Conservation (phyloP, 2,797 vertebrate genomes). For the Morelia viridis region DNA sequence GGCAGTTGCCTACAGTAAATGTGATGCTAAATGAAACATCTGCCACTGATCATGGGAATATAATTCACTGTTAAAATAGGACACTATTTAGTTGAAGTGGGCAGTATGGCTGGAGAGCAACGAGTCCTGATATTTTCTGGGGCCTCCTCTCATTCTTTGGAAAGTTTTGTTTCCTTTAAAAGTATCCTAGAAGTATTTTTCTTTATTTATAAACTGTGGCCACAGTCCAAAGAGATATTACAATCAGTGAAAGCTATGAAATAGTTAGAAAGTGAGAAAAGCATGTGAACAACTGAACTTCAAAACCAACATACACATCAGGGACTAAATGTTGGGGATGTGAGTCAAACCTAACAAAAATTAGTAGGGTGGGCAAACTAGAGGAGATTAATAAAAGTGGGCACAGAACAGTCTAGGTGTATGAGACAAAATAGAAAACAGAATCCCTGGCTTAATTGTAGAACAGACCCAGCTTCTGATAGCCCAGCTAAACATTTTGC, state of each 20-base stretch:
- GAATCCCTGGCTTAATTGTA: neutral
- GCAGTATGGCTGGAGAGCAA: neutral
- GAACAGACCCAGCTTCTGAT: neutral
- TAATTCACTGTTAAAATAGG: neutral
- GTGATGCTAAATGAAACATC: neutral
- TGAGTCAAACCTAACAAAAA: neutral
- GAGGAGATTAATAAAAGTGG: neutral
- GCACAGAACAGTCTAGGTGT: neutral
- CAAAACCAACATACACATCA: neutral
- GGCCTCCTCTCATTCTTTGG: too few species aligned
- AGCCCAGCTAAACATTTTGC: neutral
- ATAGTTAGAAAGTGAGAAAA: neutral
- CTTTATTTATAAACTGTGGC: neutral
- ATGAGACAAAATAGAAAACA: neutral
- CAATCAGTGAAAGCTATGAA: neutral
- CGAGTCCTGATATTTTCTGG: neutral
- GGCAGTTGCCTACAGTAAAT: neutral
- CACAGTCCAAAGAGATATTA: neutral
- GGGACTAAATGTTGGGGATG: neutral
- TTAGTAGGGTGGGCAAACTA: neutral
- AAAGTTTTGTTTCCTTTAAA: neutral
- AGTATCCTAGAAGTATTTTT: neutral
- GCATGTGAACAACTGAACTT: neutral
- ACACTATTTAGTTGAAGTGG: neutral
- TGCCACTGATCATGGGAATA: neutral